Conservation (phyloP, 1,140 invertebrate genomes). For the Caenorhabditis remanei region DNA sequence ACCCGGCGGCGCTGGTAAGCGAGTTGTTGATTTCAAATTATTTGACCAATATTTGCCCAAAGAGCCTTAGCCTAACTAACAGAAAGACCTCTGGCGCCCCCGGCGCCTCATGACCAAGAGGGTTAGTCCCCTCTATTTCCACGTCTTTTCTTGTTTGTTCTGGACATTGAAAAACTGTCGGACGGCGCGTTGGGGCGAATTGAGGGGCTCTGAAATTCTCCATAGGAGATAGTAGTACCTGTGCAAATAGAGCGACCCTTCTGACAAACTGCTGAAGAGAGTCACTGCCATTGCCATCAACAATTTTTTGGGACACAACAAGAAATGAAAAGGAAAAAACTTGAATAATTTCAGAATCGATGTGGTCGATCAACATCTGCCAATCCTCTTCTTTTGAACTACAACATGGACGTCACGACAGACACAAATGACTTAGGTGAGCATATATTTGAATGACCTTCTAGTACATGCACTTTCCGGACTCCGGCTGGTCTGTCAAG, state of each 20-base stretch:
- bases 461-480: constrained; percentile 28
- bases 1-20: constrained; percentile 62
- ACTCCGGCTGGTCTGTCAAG: background rate
- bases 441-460: constrained; percentile 21
- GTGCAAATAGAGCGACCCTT: constrained; percentile 48
- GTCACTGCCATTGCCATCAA: constrained; percentile 29
- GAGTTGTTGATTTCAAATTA: constrained; percentile 9
- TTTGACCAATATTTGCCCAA: constrained; percentile 38
- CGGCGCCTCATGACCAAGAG: constrained; percentile 43
- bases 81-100: constrained; percentile 38
- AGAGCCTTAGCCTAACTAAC: constrained; percentile 9
- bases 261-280: constrained; percentile 33
- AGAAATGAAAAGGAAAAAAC: background rate
- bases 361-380: constrained; percentile 60
- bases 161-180: constrained; percentile 55
- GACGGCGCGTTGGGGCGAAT: background rate
- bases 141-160: constrained; percentile 51
- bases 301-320: constrained; percentile 20
- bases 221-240: constrained; percentile 49
- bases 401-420: constrained; percentile 64
- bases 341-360: constrained; percentile 56
- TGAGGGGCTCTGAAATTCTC: constrained; percentile 46
- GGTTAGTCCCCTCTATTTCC: constrained; percentile 34
- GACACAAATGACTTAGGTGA: constrained; percentile 63
- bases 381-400: constrained; percentile 58